Evolutionary conservation across 2,888 invertebrate genomes (phyloP).

Genomic region (Antheraea yamamai): DNA sequence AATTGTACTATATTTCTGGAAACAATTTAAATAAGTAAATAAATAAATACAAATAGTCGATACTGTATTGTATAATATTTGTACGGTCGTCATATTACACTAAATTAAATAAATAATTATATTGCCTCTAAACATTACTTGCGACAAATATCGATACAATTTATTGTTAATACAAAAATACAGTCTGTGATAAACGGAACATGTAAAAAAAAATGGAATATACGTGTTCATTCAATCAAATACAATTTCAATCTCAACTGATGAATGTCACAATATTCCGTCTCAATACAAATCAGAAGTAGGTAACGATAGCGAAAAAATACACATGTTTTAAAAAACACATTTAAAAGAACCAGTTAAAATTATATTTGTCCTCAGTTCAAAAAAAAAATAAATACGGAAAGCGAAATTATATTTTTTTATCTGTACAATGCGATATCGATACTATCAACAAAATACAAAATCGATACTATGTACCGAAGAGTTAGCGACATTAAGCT

Average conservation of each 20-base stretch:
- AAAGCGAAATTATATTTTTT: not conserved
- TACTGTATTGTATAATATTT: constrained; percentile 31
- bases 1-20: constrained; percentile 26
- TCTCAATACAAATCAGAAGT: constrained; percentile 46
- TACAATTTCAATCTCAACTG: constrained; percentile 26
- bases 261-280: constrained; percentile 33
- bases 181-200: not conserved
- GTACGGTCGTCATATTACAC: constrained; percentile 43
- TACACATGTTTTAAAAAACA: constrained; percentile 20
- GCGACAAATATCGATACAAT: constrained; percentile 34
- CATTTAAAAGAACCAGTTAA: constrained; percentile 27
- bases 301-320: constrained; percentile 34
- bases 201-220: not conserved
- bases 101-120: constrained; percentile 60
- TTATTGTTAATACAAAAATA: constrained; percentile 21
- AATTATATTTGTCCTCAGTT: constrained; percentile 32
- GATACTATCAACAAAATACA: constrained; percentile 47
- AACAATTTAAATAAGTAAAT: constrained; percentile 28
- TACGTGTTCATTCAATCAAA: not conserved
- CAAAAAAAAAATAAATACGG: constrained; percentile 7
- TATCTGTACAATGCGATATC: constrained; percentile 29
- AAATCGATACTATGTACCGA: too few species aligned
- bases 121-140: constrained; percentile 42
- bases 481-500: constrained; percentile 9
- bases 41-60: not conserved